phyloP scores from a whole-genome alignment of 2,888 invertebrate species.

The Thereva unica region DNA sequence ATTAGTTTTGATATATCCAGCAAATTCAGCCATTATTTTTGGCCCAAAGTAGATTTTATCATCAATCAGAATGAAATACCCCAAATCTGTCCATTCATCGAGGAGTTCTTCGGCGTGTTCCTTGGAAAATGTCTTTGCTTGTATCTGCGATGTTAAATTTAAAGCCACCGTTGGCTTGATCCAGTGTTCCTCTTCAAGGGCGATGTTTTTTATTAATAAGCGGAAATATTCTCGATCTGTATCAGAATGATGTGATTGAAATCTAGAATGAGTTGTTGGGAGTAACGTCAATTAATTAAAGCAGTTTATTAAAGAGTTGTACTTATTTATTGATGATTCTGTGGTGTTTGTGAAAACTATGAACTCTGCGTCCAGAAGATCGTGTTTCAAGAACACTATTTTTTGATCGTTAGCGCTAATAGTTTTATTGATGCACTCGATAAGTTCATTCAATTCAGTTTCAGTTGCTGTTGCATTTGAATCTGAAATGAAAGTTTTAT shows the following conservation, averaged over 20 bases:
- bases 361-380: slow-evolving; percentile 45
- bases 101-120: slow-evolving; percentile 46
- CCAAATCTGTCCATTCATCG: slow-evolving; percentile 45
- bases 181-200: slow-evolving; percentile 44
- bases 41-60: slow-evolving; percentile 48
- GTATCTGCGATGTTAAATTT: slow-evolving; percentile 42
- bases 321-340: slow-evolving; percentile 44
- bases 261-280: neutral
- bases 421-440: slow-evolving; percentile 44
- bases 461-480: neutral
- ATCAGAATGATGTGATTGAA: slow-evolving; percentile 45
- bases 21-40: slow-evolving; percentile 47
- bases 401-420: slow-evolving; percentile 46
- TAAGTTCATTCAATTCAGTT: slow-evolving; percentile 41
- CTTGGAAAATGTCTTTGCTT: slow-evolving; percentile 45
- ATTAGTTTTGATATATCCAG: slow-evolving; percentile 45
- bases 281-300: neutral
- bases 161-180: slow-evolving; percentile 46
- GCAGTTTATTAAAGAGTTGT: neutral
- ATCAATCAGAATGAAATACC: slow-evolving; percentile 46
- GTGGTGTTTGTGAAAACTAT: slow-evolving; percentile 46
- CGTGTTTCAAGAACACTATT: slow-evolving; percentile 47
- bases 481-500: too few species aligned
- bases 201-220: slow-evolving; percentile 45
- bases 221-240: slow-evolving; percentile 47